phyloP scores from a whole-genome alignment of 2,113 vertebrate species.

The Gymnorhina tibicen region DNA sequence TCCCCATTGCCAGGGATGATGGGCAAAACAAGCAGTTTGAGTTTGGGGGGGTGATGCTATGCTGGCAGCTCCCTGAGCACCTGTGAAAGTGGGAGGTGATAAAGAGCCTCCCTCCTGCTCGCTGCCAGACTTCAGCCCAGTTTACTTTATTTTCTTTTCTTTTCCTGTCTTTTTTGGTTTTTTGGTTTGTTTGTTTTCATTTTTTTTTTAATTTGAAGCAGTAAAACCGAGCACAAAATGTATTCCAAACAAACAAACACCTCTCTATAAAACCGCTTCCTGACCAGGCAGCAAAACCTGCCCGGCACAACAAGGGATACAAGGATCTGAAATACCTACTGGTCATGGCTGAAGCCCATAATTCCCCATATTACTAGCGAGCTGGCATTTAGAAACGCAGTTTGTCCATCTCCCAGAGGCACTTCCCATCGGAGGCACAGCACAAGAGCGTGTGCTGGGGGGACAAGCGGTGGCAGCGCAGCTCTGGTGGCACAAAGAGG shows the following conservation, averaged over 20 bases:
- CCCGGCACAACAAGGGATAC: neutral
- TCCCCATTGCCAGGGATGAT: neutral
- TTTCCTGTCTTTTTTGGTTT: neutral
- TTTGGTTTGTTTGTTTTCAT: neutral
- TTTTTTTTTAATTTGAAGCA: neutral
- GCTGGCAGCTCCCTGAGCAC: neutral
- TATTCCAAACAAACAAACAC: slow-evolving; percentile 12
- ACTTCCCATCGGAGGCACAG: fast-evolving
- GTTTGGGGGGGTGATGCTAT: neutral
- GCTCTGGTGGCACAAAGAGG: neutral
- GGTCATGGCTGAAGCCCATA: neutral
- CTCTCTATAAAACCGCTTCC: neutral
- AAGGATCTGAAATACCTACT: slow-evolving; percentile 65
- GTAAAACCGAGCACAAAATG: slow-evolving; percentile 54
- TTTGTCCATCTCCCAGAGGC: neutral
- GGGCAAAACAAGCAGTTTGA: neutral
- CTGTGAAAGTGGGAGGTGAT: neutral
- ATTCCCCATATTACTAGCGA: neutral
- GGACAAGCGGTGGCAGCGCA: fast-evolving
- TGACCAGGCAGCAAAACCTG: neutral
- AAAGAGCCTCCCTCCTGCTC: neutral
- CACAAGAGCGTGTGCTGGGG: fast-evolving
- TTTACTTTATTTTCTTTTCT: neutral
- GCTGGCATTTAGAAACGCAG: fast-evolving
- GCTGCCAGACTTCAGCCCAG: neutral